Base-by-base conservation (phyloP, 1,140 invertebrate species). In the Melitaea cinxia region DNA sequence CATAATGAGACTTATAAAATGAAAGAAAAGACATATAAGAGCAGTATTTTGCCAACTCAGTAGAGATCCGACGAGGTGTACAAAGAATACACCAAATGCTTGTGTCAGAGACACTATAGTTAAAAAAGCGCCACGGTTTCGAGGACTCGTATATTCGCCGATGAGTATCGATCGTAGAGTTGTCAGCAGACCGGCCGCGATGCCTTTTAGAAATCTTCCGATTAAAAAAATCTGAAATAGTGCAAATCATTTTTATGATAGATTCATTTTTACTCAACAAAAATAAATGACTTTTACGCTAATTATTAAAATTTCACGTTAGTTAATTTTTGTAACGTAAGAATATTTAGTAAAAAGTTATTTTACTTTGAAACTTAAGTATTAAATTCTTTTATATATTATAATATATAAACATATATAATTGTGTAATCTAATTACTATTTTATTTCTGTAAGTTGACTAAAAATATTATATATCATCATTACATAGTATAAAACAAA, bases 1-100 rank as follows among this genome's bases (percentile, higher is more conserved):
- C 47, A 92, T 73, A 1, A 91, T 9, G 12, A 91, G 82, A 62
- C 89, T 88, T 1, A 88, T 30, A n/a, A 93, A 72, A 1, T 91
- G 91, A 1, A 93, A 77, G n/a, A 83, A 61, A 0, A 83, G 74
- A 54, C 88, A 91, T 3, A 94, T 70, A 0, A 92, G 67, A 0
- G 92, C 92, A n/a, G 92, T 91, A 14, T 70, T 73, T 66, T 91
- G 82, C 93, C 93, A 94, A 24, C 81, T 75, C 0, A 93, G 58
- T 47, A 92, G 86, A 2, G 93, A 92, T 1, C 93, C 93, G 4
- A 94, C 23, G 1, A 92, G 68, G 74, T 94, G 93, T 1, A 87
- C 87, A 2, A 92, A 52, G 21, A 93, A 81, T 4, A 93, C 80
- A 0, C 93, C 94, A 35, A 90, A 65, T 0, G 92, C 78, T 30